Evolutionary conservation across 2,113 vertebrate genomes (phyloP).

Genomic region (Tapirus terrestris): DNA sequence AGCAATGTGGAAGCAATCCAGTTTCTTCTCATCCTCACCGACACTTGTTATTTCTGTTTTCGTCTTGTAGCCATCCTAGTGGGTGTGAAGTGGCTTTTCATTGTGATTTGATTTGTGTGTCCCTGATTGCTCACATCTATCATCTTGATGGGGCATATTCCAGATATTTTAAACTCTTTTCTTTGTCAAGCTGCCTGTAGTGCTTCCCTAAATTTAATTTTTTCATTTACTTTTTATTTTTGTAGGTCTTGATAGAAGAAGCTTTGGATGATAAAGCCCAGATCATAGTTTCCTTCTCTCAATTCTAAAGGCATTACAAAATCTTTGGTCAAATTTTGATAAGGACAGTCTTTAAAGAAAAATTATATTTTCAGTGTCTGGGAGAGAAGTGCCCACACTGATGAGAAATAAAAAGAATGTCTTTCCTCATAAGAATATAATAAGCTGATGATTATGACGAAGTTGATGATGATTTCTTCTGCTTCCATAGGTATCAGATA

Average conservation of each 20-base stretch:
- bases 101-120: not conserved
- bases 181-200: not conserved
- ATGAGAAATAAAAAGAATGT: not conserved
- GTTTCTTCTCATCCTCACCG: too few relatives aligned
- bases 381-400: not conserved
- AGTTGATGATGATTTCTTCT: not conserved
- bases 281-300: not conserved
- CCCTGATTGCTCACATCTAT: not conserved
- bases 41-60: not conserved
- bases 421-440: not conserved
- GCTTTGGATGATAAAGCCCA: too few relatives aligned
- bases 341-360: not conserved
- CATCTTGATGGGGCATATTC: not conserved
- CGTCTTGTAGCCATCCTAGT: too few relatives aligned
- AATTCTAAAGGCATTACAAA: not conserved
- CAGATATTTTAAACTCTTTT: not conserved
- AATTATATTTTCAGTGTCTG: not conserved
- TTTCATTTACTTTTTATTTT: not conserved
- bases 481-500: not conserved
- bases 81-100: not conserved
- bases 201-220: not conserved
- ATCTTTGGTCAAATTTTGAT: not conserved
- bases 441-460: not conserved
- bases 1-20: rapidly evolving
- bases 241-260: not conserved